phyloP scores from a whole-genome alignment of 35 echinoderm and acorn worm genomes.

The Ophiothrix spiculata region DNA sequence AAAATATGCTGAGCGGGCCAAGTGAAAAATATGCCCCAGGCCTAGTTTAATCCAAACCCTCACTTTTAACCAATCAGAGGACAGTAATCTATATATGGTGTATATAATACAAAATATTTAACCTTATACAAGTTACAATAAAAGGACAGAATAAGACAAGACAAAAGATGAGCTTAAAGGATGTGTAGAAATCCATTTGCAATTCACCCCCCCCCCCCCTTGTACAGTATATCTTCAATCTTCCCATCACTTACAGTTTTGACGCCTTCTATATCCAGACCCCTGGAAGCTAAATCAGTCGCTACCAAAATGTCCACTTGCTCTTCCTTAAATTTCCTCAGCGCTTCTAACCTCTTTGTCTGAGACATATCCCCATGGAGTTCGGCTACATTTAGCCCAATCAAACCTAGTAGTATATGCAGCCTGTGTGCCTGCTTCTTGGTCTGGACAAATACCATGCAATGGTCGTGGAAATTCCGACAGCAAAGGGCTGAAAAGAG shows the following conservation, averaged over 20 bases:
- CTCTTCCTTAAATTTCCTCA: conserved; percentile 87
- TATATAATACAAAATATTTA: no score
- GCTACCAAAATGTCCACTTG: conserved; percentile 86
- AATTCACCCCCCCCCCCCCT: background rate
- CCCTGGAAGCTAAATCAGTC: conserved; percentile 92
- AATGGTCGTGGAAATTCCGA: conserved; percentile 95
- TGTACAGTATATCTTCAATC: background rate
- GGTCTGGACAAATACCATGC: conserved; percentile 97
- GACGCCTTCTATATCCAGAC: conserved; percentile 92
- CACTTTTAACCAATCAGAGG: no score
- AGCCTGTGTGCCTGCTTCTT: conserved; percentile 91
- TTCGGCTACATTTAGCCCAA: conserved; percentile 89
- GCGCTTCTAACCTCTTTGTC: conserved; percentile 84
- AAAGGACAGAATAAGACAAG: no score
- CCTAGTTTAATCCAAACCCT: no score
- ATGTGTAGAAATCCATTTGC: no score
- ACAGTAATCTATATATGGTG: no score
- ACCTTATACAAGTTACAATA: no score
- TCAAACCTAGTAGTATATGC: conserved; percentile 81
- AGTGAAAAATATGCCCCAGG: no score
- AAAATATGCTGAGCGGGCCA: no score
- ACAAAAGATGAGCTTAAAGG: no score
- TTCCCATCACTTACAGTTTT: conserved; percentile 81
- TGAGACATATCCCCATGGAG: conserved; percentile 94
- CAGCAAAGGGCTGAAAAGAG: conserved; percentile 82